These are phyloP conservation scores for Drosophila bifasciata DNA, from an alignment of 1,140 invertebrate species.

Conservation along the genomic window DNA sequence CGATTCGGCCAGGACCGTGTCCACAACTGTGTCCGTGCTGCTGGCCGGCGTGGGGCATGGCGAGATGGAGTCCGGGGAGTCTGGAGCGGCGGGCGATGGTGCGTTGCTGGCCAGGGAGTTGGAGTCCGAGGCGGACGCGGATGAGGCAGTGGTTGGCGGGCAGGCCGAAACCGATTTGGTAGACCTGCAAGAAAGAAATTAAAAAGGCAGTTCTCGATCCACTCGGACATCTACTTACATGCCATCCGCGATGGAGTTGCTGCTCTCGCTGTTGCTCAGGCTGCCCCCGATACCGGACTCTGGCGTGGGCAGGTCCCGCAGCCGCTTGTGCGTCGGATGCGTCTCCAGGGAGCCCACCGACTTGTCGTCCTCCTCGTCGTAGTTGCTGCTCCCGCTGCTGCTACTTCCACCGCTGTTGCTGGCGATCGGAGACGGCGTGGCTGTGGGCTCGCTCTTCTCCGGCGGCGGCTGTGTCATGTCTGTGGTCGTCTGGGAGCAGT, in stretches of 20 bases:
- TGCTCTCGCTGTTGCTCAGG: conserved; percentile 78
- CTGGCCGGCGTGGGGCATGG: conserved; percentile 10
- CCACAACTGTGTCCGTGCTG: conserved; percentile 45
- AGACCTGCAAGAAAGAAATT: conserved; percentile 21
- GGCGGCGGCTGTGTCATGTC: conserved; percentile 22
- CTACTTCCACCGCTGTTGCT: conserved; percentile 23
- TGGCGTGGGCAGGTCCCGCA: conserved; percentile 67
- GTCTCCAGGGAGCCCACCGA: conserved; percentile 68
- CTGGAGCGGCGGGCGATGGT: conserved; percentile 52
- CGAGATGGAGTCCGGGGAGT: conserved; percentile 9
- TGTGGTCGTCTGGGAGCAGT: conserved; percentile 57
- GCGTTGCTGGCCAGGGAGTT: conserved; percentile 61
- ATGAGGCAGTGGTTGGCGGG: conserved; percentile 49
- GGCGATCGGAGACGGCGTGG: not conserved
- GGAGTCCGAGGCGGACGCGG: conserved; percentile 47
- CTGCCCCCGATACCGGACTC: conserved; percentile 80
- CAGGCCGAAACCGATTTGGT: conserved; percentile 46
- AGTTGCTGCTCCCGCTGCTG: conserved; percentile 55
- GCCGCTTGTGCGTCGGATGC: conserved; percentile 59
- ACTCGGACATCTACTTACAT: conserved; percentile 52
- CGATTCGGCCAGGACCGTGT: conserved; percentile 62
- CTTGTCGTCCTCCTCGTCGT: conserved; percentile 72
- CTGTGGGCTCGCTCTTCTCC: not conserved
- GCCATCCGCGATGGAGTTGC: conserved; percentile 69
- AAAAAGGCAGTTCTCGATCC: not conserved